Evolutionary conservation across 1,140 invertebrate species (phyloP), one percentile per base, ranked within the genome.

Genomic region (Calliphora vicina): DNA sequence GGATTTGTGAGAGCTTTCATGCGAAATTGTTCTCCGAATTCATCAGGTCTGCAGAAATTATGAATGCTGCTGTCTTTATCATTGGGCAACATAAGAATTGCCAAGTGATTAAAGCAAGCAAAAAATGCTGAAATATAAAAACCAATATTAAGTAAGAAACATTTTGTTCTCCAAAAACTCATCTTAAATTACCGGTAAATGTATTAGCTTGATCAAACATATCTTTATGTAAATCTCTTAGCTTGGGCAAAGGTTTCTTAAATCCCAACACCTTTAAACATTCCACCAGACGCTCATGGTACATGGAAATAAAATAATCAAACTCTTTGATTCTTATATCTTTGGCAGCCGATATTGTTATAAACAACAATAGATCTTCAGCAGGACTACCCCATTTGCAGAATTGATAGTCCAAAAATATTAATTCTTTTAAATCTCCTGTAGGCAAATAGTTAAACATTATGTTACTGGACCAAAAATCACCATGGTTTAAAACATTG

Each of bases 401-500:
- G 6, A 89, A 82, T 85, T 92, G 91, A 76, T 90, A 92, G 76
- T 92, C 91, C 0, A 92, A 81, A 20, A 92, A 87, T 42, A 90
- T 86, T 1, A 89, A 78, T 35, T 87, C 82, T 27, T 87, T 74
- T 0, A 89, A 81, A 0, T 84, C 72, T 5, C 85, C 87, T 42
- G 85, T 26, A 1, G 90, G 83, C 26, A 76, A 73, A 82, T 91
- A 91, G 35, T 86, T 88, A 84, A 88, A 91, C 84, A 92, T 86
- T 5, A 91, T 84, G 73, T 92, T 92, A 74, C 90, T 88, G 0
- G 84, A 85, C 88, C 88, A 89, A n/a, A 91, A 91, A 86, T 95
- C 94, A 8, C 94, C 94, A 80, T 94, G 94, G 84, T 91, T 93
- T 9, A 95, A 87, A 0, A 94, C 93, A 84, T 92, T 91, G 80